A percentile compares a stretch with the other conserved stretches of the same genome.
These are phyloP conservation scores for Pelosia muscerda DNA, from an alignment of 2,888 invertebrate genomes.

Conservation along the genomic window DNA sequence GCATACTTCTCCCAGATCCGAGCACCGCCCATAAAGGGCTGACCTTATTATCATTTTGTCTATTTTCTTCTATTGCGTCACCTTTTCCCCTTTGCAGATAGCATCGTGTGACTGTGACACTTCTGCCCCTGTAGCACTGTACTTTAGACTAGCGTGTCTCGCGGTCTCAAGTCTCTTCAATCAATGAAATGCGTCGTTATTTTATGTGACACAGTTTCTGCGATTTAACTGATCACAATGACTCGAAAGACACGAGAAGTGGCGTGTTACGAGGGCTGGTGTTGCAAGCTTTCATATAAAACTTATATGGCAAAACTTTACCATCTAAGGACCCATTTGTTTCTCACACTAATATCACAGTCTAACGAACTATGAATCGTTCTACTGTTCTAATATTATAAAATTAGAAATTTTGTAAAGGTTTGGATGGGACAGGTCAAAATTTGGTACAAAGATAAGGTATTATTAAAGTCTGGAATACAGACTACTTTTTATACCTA, in stretches of 20 bases:
- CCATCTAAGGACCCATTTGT: neutral
- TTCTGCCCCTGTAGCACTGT: neutral
- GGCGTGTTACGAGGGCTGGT: neutral
- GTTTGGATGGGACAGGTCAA: no score
- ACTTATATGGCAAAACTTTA: neutral
- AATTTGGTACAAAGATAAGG: no score
- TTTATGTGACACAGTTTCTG: neutral
- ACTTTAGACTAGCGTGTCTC: neutral
- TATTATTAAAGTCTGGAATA: no score
- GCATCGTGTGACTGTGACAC: neutral
- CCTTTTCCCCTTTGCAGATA: neutral
- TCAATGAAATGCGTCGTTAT: no score
- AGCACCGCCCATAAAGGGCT: neutral
- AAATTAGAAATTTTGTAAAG: no score
- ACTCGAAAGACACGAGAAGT: neutral
- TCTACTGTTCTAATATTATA: no score
- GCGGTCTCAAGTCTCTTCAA: neutral
- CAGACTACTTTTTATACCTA: no score
- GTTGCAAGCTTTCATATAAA: neutral
- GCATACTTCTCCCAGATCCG: neutral
- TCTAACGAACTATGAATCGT: no score
- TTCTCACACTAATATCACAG: no score
- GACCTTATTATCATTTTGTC: neutral
- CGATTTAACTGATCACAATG: neutral
- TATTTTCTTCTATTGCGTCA: neutral